Evolutionary conservation across 2,888 invertebrate species (phyloP).

Genomic region (Lagria hirta): DNA sequence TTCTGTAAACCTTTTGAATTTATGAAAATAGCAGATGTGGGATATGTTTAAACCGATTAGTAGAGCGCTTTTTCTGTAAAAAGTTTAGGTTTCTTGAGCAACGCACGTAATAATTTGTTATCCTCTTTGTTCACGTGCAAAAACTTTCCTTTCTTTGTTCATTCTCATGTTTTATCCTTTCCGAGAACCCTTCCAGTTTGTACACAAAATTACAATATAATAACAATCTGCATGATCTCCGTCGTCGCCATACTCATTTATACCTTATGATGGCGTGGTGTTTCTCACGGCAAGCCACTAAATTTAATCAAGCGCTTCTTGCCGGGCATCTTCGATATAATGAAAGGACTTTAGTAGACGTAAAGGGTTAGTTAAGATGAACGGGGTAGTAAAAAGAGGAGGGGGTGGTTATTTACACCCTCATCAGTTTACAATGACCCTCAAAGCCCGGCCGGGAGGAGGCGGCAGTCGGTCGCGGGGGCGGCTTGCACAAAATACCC

Average conservation of each 20-base stretch:
- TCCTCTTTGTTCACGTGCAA: too few relatives aligned
- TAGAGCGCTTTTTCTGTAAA: neutral
- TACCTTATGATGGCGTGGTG: conserved; percentile 36
- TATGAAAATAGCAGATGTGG: too few relatives aligned
- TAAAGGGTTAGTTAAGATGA: conserved; percentile 51
- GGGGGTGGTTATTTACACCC: conserved; percentile 63
- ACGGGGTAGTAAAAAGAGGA: conserved; percentile 46
- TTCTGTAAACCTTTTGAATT: too few relatives aligned
- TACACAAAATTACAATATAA: conserved; percentile 34
- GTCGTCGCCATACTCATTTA: conserved; percentile 31
- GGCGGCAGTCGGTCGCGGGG: conserved; percentile 27
- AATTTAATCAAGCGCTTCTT: conserved; percentile 39
- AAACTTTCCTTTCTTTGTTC: too few relatives aligned
- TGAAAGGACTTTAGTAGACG: conserved; percentile 50
- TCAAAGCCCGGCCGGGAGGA: conserved; percentile 29
- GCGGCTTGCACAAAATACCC: conserved; percentile 31
- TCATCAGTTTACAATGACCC: conserved; percentile 71
- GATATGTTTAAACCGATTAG: neutral
- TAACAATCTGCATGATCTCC: conserved; percentile 34
- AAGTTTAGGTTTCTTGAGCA: neutral
- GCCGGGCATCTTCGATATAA: conserved; percentile 49
- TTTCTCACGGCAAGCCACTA: conserved; percentile 37
- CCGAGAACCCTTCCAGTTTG: conserved; percentile 24
- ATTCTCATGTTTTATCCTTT: too few relatives aligned
- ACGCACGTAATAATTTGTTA: neutral